Conservation (phyloP, 2,888 invertebrate species). For the Exocentrus adspersus region DNA sequence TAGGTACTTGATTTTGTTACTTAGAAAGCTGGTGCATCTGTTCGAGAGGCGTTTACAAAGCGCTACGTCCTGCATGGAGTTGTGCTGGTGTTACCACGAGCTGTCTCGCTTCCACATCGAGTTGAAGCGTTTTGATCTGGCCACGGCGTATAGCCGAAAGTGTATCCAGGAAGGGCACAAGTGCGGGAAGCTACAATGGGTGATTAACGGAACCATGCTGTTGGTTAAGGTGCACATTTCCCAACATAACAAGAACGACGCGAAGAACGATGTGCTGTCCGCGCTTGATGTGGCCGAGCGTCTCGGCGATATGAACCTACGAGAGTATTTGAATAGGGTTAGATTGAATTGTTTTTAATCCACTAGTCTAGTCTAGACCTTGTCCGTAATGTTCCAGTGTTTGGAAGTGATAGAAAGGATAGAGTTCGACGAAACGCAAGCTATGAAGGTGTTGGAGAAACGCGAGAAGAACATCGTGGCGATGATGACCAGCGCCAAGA, state of each 20-base stretch:
- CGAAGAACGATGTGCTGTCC: constrained; percentile 57
- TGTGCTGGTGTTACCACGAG: constrained; percentile 65
- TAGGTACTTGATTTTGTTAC: no score
- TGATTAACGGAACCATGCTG: constrained; percentile 62
- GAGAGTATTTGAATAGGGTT: constrained; percentile 55
- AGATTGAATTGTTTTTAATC: no score
- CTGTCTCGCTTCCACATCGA: constrained; percentile 59
- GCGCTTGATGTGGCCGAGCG: constrained; percentile 55
- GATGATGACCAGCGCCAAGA: constrained; percentile 60
- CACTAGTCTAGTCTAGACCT: no score
- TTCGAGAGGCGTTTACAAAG: constrained; percentile 54
- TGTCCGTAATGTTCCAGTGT: constrained; percentile 45
- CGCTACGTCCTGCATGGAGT: constrained; percentile 59
- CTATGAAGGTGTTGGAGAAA: constrained; percentile 58
- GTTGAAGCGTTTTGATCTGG: constrained; percentile 61
- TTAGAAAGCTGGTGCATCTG: constrained; percentile 53
- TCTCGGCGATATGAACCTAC: constrained; percentile 57
- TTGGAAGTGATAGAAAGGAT: constrained; percentile 59
- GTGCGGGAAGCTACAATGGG: constrained; percentile 60
- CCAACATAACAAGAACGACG: constrained; percentile 65
- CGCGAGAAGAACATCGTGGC: constrained; percentile 63
- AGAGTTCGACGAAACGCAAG: constrained; percentile 59
- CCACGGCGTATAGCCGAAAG: constrained; percentile 60
- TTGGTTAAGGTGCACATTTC: constrained; percentile 62
- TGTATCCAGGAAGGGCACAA: constrained; percentile 57